Evolutionary conservation across 2,113 vertebrate species (phyloP).

Genomic region (Phylloscopus whistleri): DNA sequence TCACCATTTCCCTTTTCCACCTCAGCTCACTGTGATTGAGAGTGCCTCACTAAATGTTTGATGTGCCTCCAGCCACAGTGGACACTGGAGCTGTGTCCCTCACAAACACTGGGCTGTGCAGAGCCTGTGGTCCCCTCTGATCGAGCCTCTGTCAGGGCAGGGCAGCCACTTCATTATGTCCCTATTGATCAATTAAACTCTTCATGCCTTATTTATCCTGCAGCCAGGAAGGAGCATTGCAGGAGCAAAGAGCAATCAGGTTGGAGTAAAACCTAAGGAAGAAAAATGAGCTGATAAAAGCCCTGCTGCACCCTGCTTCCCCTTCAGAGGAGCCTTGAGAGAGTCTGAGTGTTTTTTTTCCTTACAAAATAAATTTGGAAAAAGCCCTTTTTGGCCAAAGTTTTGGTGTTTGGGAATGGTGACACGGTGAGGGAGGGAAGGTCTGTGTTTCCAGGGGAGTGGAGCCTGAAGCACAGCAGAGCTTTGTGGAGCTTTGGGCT

Average conservation of each 20-base stretch:
- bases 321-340: neutral
- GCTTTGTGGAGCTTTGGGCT: neutral
- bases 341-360: neutral
- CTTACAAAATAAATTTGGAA: neutral
- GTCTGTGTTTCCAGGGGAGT: neutral
- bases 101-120: neutral
- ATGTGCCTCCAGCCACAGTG: neutral
- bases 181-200: conserved; percentile 17
- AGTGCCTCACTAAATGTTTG: neutral
- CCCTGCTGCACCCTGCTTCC: neutral
- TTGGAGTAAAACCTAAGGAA: conserved; percentile 1
- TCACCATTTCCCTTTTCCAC: neutral
- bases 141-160: neutral
- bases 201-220: neutral
- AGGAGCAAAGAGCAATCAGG: neutral
- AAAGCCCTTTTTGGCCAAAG: neutral
- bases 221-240: neutral
- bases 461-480: neutral
- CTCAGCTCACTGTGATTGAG: neutral
- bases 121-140: neutral
- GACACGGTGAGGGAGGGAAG: rapidly evolving
- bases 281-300: conserved; percentile 33
- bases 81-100: neutral
- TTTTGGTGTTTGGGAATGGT: rapidly evolving
- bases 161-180: neutral